Percentiles rank a stretch among this genome's conserved stretches.
Conservation (phyloP, 2,113 vertebrate genomes). For the Rhodinocichla rosea region DNA sequence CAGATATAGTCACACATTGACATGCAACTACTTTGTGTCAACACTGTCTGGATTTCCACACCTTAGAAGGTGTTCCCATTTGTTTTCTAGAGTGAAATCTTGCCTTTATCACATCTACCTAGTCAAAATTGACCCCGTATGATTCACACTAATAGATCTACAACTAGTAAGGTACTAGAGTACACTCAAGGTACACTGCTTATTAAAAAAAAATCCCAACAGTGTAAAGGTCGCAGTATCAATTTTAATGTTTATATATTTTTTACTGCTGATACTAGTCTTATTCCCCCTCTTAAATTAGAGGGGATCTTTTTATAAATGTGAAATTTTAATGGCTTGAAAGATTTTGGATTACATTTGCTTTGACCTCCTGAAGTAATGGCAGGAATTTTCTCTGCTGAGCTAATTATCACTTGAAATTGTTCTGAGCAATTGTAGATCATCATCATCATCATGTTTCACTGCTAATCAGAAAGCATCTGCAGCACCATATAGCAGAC, state of each 20-base stretch:
- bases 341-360: background rate
- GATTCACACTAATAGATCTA: background rate
- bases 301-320: background rate
- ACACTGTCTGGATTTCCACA: background rate
- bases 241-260: background rate
- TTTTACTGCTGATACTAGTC: background rate
- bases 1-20: background rate
- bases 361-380: background rate
- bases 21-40: background rate
- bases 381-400: background rate
- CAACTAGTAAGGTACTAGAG: background rate
- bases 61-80: background rate
- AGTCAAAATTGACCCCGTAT: background rate
- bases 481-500: background rate
- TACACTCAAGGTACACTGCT: background rate
- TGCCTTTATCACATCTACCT: background rate
- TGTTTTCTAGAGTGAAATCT: background rate
- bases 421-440: background rate
- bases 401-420: background rate
- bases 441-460: background rate
- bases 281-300: background rate
- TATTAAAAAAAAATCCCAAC: background rate
- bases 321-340: background rate
- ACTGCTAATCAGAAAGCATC: slow-evolving; percentile 10
- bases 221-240: background rate